These are phyloP conservation scores for Sinelater perroti DNA, from an alignment of 2,888 invertebrate species.

Conservation along the genomic window DNA sequence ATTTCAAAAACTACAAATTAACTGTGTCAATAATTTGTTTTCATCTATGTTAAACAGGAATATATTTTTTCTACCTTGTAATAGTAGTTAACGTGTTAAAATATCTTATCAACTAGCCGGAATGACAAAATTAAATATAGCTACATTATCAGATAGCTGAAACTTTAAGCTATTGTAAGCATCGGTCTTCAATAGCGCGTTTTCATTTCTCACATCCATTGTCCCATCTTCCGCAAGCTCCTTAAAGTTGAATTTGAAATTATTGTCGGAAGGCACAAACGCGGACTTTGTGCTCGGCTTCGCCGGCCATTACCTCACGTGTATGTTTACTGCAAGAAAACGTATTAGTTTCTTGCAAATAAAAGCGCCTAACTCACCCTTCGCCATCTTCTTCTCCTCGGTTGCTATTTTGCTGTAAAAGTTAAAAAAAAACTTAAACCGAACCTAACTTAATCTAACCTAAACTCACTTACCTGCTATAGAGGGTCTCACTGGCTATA, in stretches of 20 bases:
- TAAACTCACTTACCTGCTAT: too few relatives aligned
- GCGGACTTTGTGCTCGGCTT: conserved; percentile 67
- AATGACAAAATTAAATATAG: conserved; percentile 72
- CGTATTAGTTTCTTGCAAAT: background rate
- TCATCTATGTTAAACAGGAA: too few relatives aligned
- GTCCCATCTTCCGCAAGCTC: conserved; percentile 12
- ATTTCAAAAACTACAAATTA: too few relatives aligned
- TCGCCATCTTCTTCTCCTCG: conserved; percentile 71
- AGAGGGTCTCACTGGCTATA: too few relatives aligned
- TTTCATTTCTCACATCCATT: conserved; percentile 23
- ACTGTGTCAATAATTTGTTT: too few relatives aligned
- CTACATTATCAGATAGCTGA: conserved; percentile 63
- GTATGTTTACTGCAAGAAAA: conserved; percentile 62
- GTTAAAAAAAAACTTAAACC: conserved; percentile 82
- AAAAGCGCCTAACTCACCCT: conserved; percentile 57
- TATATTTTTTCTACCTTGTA: too few relatives aligned
- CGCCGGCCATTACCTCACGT: conserved; percentile 67
- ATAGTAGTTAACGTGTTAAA: too few relatives aligned
- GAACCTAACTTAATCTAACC: too few relatives aligned
- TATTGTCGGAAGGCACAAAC: conserved; percentile 61
- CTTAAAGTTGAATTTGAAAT: conserved; percentile 67
- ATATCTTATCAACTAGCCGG: too few relatives aligned
- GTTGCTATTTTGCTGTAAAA: conserved; percentile 82
- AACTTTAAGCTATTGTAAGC: conserved; percentile 50
- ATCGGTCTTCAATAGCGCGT: conserved; percentile 17